These are phyloP conservation scores for Pipistrellus nathusii DNA, from an alignment of 2,797 vertebrate genomes.

Conservation along the genomic window DNA sequence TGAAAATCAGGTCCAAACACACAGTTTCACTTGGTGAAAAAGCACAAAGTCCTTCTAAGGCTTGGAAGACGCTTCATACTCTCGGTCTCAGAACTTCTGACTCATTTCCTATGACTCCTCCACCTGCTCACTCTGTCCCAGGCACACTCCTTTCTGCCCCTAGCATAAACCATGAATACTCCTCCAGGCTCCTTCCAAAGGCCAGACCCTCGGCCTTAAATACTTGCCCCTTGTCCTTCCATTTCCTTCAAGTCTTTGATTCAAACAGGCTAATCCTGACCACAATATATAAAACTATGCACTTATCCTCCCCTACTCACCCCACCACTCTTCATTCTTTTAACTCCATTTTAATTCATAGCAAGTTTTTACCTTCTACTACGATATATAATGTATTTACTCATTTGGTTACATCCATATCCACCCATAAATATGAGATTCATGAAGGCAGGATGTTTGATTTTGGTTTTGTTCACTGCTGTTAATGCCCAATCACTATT, in stretches of 20 bases:
- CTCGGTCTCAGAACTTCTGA: not conserved
- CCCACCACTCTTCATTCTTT: not conserved
- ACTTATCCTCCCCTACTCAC: not conserved
- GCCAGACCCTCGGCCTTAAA: not conserved
- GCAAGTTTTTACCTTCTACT: not conserved
- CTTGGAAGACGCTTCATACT: not conserved
- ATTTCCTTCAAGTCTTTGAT: not conserved
- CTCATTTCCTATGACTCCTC: not conserved
- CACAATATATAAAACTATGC: too few species aligned
- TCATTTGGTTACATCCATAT: not conserved
- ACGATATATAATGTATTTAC: not conserved
- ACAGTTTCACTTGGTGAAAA: not conserved
- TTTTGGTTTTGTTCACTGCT: not conserved
- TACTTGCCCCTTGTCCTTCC: not conserved
- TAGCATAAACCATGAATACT: not conserved
- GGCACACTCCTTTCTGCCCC: not conserved
- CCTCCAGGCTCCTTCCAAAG: not conserved
- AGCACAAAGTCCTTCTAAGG: not conserved
- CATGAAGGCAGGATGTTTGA: not conserved
- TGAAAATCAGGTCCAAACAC: conserved; percentile 13
- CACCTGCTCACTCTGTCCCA: not conserved
- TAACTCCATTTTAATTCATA: not conserved
- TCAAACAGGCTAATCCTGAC: not conserved
- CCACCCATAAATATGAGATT: not conserved
- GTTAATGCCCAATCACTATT: not conserved